These are phyloP conservation scores for Palythoa grandiflora DNA, from an alignment of 92 coral and sea anemone species.

Conservation along the genomic window DNA sequence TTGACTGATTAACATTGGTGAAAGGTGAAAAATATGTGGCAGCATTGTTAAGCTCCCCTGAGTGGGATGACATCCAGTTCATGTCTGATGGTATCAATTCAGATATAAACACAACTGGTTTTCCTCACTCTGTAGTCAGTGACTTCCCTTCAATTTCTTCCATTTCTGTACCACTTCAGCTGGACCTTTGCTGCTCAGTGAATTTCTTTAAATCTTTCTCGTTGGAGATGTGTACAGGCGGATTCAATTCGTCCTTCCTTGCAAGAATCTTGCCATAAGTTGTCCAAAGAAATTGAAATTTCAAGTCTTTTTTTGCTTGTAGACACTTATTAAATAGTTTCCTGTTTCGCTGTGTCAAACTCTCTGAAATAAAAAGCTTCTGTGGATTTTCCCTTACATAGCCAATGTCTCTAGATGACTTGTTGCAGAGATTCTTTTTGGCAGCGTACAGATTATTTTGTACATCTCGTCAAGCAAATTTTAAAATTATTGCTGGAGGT, in stretches of 20 bases:
- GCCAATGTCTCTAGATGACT: slow-evolving; percentile 18
- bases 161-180: background rate
- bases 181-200: background rate
- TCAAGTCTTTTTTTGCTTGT: slow-evolving; percentile 16
- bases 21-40: no score
- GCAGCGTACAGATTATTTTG: slow-evolving; percentile 11
- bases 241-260: slow-evolving; percentile 16
- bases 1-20: no score
- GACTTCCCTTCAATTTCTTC: no score
- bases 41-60: no score
- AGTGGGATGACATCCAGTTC: background rate
- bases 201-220: background rate
- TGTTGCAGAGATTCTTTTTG: slow-evolving; percentile 17
- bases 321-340: background rate
- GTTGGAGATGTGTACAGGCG: background rate
- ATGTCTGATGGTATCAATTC: background rate
- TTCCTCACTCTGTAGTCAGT: no score
- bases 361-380: slow-evolving; percentile 14
- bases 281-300: slow-evolving; percentile 8
- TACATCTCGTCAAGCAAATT: slow-evolving; percentile 8
- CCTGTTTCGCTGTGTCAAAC: slow-evolving; percentile 7
- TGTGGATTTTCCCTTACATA: background rate
- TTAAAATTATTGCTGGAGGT: slow-evolving; percentile 3
- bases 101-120: no score
- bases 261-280: slow-evolving; percentile 13